Evolutionary conservation across 1,140 invertebrate genomes (phyloP), one percentile per base, ranked within the genome.

Genomic region (Drosophila elegans): DNA sequence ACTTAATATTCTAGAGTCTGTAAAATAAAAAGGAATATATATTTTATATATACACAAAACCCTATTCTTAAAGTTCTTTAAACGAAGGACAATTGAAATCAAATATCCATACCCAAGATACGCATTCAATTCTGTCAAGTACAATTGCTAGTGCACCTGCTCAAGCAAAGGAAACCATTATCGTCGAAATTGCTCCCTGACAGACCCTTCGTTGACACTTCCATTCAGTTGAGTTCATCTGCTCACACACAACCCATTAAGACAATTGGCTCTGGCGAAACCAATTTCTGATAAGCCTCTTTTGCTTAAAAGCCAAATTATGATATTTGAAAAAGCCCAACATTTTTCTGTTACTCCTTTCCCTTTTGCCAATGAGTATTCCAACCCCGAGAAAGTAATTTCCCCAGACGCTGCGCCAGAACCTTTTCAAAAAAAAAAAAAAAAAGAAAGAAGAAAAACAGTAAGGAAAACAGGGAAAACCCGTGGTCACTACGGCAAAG

Each of bases 251-350:
- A 63, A 63, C 61, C 83, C 72, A 88, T 88, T 88, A 88, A 89
- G 84, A 88, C 83, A 88, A 88, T 88, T 88, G 83, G 84, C 83
- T 71, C 72, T 42, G 74, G 84, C 83, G 73, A 86, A 88, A 86
- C 83, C 83, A 88, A 88, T 88, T 88, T 88, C 75, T 88, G 83
- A 89, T 88, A 89, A 88, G 83, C 83, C 83, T 79, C 79, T 88
- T 86, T 88, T 89, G 84, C 80, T 82, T 83, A 88, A 88, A 80
- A 88, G 83, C 83, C 80, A 88, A 88, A 88, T 88, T 88, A 89
- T 88, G 84, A 81, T 79, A 89, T 89, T 89, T 83, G 74, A 72
- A 80, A 78, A 57, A 77, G 59, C 42, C 68, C 77, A 78, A 72
- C 69, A 78, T 86, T 81, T 73, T 51, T 60, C 29, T 59, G 13